phyloP scores from a whole-genome alignment of 2,797 vertebrate genomes.

The Myiothlypis coronata region DNA sequence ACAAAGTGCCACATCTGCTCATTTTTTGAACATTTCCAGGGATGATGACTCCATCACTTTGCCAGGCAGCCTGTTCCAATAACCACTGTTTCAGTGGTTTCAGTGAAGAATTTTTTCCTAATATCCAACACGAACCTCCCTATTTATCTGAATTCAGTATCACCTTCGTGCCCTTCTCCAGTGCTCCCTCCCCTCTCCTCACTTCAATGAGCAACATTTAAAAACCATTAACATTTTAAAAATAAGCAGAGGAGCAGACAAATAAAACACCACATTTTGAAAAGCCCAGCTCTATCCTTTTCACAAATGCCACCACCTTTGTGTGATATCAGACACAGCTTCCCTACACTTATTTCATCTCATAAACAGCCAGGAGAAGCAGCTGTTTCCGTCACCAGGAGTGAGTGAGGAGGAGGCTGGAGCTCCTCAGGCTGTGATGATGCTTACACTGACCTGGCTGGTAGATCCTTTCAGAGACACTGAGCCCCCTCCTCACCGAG shows the following conservation, averaged over 20 bases:
- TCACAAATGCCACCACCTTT: neutral
- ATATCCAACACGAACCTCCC: neutral
- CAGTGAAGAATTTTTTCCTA: neutral
- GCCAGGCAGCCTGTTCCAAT: neutral
- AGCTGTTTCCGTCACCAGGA: neutral
- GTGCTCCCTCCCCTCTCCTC: neutral
- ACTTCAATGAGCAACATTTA: neutral
- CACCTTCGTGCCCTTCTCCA: neutral
- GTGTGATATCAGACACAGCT: neutral
- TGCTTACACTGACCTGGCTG: fast-evolving
- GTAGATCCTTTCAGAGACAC: neutral
- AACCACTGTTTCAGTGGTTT: neutral
- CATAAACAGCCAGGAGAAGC: neutral
- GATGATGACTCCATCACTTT: neutral
- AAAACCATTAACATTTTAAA: neutral
- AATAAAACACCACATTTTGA: neutral
- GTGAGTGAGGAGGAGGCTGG: neutral
- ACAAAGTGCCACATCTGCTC: fast-evolving
- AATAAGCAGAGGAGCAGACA: neutral
- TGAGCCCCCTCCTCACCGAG: fast-evolving
- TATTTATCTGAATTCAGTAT: neutral
- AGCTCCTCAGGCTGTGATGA: neutral
- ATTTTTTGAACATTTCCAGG: neutral
- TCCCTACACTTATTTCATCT: neutral
- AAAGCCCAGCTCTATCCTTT: neutral